Percentiles rank a stretch among this genome's conserved stretches.
These are phyloP conservation scores for Hoplodrina blanda DNA, from an alignment of 2,888 invertebrate species.

Conservation along the genomic window DNA sequence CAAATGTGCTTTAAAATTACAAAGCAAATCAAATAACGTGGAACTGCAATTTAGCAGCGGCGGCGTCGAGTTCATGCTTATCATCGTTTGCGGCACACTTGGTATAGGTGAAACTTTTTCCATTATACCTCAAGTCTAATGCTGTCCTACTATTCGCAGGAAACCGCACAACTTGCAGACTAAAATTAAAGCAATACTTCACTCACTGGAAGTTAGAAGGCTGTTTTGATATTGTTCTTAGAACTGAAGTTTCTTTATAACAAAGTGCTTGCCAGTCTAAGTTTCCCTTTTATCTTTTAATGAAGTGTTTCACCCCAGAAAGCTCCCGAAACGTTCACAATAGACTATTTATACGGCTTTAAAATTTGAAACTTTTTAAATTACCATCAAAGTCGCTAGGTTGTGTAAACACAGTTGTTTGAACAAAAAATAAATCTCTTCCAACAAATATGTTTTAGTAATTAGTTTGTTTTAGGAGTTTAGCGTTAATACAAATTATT, in stretches of 20 bases:
- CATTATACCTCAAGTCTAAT: constrained; percentile 45
- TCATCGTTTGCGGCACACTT: constrained; percentile 35
- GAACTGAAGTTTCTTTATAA: constrained; percentile 62
- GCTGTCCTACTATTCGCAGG: constrained; percentile 41
- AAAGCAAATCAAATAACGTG: constrained; percentile 46
- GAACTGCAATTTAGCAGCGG: constrained; percentile 37
- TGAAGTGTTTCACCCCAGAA: constrained; percentile 69
- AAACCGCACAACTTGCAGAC: constrained; percentile 53
- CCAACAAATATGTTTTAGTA: constrained; percentile 30
- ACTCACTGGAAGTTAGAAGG: constrained; percentile 54
- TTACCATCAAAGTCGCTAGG: constrained; percentile 54
- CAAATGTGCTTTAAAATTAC: constrained; percentile 30
- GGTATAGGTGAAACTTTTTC: constrained; percentile 49
- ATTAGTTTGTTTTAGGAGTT: constrained; percentile 38
- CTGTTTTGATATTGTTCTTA: constrained; percentile 61
- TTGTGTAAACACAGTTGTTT: constrained; percentile 47
- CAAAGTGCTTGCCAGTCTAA: constrained; percentile 60
- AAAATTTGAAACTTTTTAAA: constrained; percentile 60
- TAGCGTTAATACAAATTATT: constrained; percentile 22
- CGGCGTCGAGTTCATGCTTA: constrained; percentile 34
- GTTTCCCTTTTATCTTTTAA: constrained; percentile 74
- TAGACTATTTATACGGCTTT: constrained; percentile 56
- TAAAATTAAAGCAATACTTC: constrained; percentile 61
- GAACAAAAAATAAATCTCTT: constrained; percentile 30
- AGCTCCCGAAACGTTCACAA: constrained; percentile 52